These are phyloP conservation scores for Oncopeltus fasciatus DNA, from an alignment of 1,140 invertebrate genomes.

Conservation along the genomic window DNA sequence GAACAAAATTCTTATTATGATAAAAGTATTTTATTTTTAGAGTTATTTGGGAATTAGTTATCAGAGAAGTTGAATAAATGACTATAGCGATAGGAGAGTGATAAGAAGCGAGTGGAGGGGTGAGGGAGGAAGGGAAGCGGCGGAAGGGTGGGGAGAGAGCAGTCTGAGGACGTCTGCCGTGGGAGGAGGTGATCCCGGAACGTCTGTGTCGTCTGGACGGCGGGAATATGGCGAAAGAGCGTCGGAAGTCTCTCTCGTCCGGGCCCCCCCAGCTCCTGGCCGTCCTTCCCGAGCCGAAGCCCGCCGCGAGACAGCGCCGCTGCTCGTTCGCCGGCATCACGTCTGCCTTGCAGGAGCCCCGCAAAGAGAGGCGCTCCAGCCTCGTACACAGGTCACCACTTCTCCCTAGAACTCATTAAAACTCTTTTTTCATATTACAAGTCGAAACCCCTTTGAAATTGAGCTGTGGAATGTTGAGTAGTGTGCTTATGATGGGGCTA, in stretches of 20 bases:
- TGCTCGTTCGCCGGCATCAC: conserved; percentile 25
- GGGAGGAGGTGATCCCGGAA: background rate
- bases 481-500: too few species aligned
- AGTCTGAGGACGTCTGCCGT: background rate
- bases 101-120: background rate
- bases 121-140: background rate
- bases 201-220: too few species aligned
- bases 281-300: background rate
- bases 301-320: conserved; percentile 18
- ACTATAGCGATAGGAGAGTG: too few species aligned
- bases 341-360: conserved; percentile 18
- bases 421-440: too few species aligned
- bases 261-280: conserved; percentile 14
- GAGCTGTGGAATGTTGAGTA: too few species aligned
- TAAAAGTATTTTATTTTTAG: too few species aligned
- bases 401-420: too few species aligned
- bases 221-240: conserved; percentile 19
- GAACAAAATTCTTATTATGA: too few species aligned
- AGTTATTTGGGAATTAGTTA: too few species aligned
- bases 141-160: background rate
- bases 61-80: too few species aligned
- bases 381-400: conserved; percentile 27
- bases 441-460: too few species aligned
- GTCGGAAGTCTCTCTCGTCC: conserved; percentile 29
- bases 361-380: conserved; percentile 26